Evolutionary conservation across 2,888 invertebrate genomes (phyloP).

Genomic region (Torymus auratus): DNA sequence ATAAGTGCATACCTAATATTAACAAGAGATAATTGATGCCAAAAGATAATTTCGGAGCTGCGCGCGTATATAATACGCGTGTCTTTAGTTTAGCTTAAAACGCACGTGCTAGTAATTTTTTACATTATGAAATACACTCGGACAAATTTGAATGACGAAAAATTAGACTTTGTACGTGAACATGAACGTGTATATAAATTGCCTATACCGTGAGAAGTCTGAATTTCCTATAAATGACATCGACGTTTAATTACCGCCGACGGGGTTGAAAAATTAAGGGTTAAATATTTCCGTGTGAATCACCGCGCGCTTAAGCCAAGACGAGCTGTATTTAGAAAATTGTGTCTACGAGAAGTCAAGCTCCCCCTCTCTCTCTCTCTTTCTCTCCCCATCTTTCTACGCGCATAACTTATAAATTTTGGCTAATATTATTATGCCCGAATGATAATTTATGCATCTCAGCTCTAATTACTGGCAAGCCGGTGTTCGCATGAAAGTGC

Average conservation of each 20-base stretch:
- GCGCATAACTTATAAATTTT: slow-evolving; percentile 30
- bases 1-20: background rate
- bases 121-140: background rate
- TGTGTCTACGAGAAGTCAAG: background rate
- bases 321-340: slow-evolving; percentile 39
- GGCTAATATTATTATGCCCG: slow-evolving; percentile 3
- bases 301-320: slow-evolving; percentile 20
- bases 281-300: slow-evolving; percentile 33
- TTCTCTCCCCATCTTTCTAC: no score
- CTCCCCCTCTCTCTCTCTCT: no score
- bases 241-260: no score
- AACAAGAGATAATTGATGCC: slow-evolving; percentile 18
- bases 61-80: no score
- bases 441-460: slow-evolving; percentile 11
- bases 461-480: no score
- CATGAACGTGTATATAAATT: no score
- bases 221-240: no score
- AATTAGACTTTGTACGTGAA: background rate
- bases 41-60: slow-evolving; percentile 12
- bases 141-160: background rate
- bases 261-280: background rate
- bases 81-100: background rate
- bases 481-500: no score
- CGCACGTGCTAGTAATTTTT: background rate
- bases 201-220: no score